Base-by-base conservation (phyloP, 2,888 invertebrate genomes). In the Agrilus mali region DNA sequence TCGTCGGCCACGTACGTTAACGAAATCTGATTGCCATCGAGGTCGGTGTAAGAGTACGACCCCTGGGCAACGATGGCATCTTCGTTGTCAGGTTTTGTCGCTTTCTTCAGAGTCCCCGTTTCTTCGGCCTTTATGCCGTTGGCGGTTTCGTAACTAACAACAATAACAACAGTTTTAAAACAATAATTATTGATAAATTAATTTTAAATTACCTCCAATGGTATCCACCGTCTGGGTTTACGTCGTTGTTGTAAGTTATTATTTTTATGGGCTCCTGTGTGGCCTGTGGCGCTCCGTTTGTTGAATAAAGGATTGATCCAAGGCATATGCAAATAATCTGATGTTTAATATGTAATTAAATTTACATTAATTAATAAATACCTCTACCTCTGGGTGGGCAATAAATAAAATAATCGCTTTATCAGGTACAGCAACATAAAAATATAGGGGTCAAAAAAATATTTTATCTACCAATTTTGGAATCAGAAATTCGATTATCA, bases 61-160 rank as follows among this genome's bases (percentile, higher is more conserved):
- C 84, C 84, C 55, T 77, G 73, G 3, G 80, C 78, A 14, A 78
- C 69, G 43, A 82, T 76, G 14, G 80, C 80, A 60, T 81, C 79
- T 49, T 72, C 72, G 4, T 74, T 67, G 49, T 85, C 81, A 1
- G 83, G 74, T 40, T 80, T 74, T 41, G 72, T 74, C 7, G 80
- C 78, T 59, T 81, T 80, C 68, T 86, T 86, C 54, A 86, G 63
- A 20, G 82, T 79, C 13, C 86, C 86, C 13, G 77, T 75, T 66
- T 86, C 86, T 60, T 86, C 80, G 1, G 82, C 84, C 60, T 85
- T 81, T 45, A 86, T 86, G 44, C 85, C 85, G 59, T 86, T 86
- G 45, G 81, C 85, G 15, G 86, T 80, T 69, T 86, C 86, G 59
- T 78, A 86, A 60, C 86, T 86, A 62, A 36, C 27, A 10, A 27